Evolutionary conservation across 2,797 vertebrate species (phyloP).

Genomic region (Falco concolor): DNA sequence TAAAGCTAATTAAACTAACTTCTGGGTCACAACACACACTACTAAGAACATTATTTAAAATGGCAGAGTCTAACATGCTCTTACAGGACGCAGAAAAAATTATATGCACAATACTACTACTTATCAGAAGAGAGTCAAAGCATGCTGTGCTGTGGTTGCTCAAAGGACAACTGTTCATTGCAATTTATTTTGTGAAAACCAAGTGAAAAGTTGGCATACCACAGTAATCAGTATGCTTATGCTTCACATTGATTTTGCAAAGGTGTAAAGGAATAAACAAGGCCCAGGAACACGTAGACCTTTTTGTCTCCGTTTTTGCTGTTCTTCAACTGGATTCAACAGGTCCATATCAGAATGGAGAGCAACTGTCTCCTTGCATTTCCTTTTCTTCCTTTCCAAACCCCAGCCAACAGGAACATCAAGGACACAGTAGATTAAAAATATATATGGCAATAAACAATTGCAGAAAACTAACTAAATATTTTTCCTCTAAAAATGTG

Average conservation of each 20-base stretch:
- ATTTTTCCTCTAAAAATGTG: not conserved
- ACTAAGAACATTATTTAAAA: constrained; percentile 33
- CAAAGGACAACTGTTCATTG: not conserved
- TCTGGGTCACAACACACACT: constrained; percentile 57
- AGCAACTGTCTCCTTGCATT: not conserved
- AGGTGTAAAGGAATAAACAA: not conserved
- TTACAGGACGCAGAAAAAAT: not conserved
- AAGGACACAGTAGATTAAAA: not conserved
- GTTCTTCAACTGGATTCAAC: not conserved
- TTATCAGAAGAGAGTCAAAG: not conserved
- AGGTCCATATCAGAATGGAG: not conserved
- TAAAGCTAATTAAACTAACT: constrained; percentile 68
- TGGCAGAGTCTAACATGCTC: not conserved
- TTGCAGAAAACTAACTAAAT: not conserved
- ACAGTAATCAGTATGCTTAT: not conserved
- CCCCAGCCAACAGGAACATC: not conserved
- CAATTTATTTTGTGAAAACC: not conserved
- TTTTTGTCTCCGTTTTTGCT: not conserved
- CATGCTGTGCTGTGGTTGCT: not conserved
- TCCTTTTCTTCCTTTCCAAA: not conserved
- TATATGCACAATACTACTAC: not conserved
- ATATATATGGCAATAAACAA: not conserved
- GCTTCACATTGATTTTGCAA: not conserved
- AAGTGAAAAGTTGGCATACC: not conserved
- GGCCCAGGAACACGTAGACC: not conserved